A percentile compares a stretch with the other conserved stretches of the same genome.
Conservation (phyloP, 2,113 vertebrate genomes). For the Sylvia atricapilla region DNA sequence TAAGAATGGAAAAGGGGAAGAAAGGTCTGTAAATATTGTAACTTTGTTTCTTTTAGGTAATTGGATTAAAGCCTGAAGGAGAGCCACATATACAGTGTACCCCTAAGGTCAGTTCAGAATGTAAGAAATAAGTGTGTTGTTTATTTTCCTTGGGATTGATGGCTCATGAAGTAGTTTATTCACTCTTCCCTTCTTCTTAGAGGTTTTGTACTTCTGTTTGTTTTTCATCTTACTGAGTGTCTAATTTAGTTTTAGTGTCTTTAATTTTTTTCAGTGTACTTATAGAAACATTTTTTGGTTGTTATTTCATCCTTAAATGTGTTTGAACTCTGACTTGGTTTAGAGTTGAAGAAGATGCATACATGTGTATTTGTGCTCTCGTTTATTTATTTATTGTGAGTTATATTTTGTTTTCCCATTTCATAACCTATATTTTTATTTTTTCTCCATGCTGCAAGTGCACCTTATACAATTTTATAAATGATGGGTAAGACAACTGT, state of each 20-base stretch:
- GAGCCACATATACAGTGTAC: constrained; percentile 82
- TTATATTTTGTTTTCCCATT: constrained; percentile 61
- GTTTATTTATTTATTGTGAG: background rate
- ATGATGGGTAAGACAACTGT: constrained; percentile 71
- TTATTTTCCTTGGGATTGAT: background rate
- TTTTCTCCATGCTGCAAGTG: constrained; percentile 88
- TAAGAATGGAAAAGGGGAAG: background rate
- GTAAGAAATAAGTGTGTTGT: background rate
- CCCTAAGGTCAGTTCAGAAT: constrained; percentile 81
- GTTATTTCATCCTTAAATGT: background rate
- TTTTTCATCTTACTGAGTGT: background rate
- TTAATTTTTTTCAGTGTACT: background rate
- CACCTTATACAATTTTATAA: constrained; percentile 75
- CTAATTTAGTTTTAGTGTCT: background rate
- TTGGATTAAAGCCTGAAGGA: constrained; percentile 88
- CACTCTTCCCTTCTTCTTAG: background rate
- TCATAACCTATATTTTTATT: constrained; percentile 73
- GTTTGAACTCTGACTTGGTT: background rate
- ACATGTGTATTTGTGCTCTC: background rate
- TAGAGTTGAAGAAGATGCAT: background rate
- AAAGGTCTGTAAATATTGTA: background rate
- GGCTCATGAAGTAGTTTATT: background rate
- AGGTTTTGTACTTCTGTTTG: background rate
- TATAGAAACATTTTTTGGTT: background rate
- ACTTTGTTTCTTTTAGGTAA: constrained; percentile 80